Evolutionary conservation across 2,797 vertebrate genomes (phyloP).

Genomic region (Rousettus madagascariensis): DNA sequence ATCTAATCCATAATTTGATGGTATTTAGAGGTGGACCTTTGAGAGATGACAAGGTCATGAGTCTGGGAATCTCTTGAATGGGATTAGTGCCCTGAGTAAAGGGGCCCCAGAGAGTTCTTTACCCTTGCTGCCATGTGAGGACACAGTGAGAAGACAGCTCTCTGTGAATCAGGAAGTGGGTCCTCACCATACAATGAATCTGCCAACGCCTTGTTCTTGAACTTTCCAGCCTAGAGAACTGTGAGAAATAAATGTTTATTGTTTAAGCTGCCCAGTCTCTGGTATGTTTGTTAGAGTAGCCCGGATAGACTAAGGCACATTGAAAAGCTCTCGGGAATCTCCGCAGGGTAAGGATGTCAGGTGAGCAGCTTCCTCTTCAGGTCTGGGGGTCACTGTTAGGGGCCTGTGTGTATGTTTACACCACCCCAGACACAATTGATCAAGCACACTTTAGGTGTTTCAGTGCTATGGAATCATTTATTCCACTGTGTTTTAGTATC

Average conservation of each 20-base stretch:
- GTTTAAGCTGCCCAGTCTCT: not conserved
- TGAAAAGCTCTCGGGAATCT: not conserved
- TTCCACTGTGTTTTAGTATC: not conserved
- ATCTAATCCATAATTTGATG: not conserved
- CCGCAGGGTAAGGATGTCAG: not conserved
- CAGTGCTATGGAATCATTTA: not conserved
- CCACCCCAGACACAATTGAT: too few relatives aligned
- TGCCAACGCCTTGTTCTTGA: not conserved
- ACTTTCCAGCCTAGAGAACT: not conserved
- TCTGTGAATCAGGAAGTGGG: not conserved
- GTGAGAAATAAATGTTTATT: not conserved
- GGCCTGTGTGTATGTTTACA: not conserved
- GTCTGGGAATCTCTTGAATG: not conserved
- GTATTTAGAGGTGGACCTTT: not conserved
- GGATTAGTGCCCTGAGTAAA: not conserved
- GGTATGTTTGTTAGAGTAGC: not conserved
- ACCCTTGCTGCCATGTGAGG: not conserved
- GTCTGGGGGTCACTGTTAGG: rapidly evolving
- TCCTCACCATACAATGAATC: not conserved
- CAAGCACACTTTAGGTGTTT: not conserved
- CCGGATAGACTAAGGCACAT: not conserved
- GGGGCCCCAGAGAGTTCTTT: not conserved
- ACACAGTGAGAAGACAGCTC: not conserved
- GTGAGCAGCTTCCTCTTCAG: not conserved
- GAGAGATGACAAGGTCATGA: not conserved